Evolutionary conservation across 2,797 vertebrate genomes (phyloP).

Genomic region (Pangasius krempfi): DNA sequence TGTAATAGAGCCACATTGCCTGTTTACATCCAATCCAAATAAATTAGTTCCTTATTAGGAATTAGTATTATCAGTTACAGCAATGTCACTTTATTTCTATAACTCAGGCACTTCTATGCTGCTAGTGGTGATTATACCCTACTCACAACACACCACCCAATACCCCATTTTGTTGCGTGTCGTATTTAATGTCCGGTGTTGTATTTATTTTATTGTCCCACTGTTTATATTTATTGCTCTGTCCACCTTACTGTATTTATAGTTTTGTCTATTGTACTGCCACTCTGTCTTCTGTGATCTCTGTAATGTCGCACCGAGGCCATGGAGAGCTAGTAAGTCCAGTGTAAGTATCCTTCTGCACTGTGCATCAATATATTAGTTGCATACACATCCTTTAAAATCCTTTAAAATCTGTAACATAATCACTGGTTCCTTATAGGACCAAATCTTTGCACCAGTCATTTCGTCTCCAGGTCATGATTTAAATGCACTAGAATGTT

Average conservation of each 20-base stretch:
- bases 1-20: background rate
- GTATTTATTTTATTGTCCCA: background rate
- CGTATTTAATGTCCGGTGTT: background rate
- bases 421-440: background rate
- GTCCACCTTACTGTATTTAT: too few relatives aligned
- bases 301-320: background rate
- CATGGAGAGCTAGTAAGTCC: too few relatives aligned
- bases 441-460: background rate
- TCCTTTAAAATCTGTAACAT: background rate
- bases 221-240: background rate
- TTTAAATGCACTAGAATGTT: background rate
- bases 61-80: background rate
- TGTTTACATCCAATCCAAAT: background rate
- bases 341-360: background rate
- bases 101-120: background rate
- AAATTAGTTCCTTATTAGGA: background rate
- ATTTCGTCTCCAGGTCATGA: background rate
- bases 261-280: background rate
- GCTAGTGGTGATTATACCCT: background rate
- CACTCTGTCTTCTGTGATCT: background rate
- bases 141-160: background rate
- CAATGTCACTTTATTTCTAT: background rate
- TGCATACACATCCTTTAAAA: background rate
- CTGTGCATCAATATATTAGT: background rate
- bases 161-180: background rate